These are phyloP conservation scores for Lasioglossum pauxillum DNA, from an alignment of 2,888 invertebrate species.

Conservation along the genomic window DNA sequence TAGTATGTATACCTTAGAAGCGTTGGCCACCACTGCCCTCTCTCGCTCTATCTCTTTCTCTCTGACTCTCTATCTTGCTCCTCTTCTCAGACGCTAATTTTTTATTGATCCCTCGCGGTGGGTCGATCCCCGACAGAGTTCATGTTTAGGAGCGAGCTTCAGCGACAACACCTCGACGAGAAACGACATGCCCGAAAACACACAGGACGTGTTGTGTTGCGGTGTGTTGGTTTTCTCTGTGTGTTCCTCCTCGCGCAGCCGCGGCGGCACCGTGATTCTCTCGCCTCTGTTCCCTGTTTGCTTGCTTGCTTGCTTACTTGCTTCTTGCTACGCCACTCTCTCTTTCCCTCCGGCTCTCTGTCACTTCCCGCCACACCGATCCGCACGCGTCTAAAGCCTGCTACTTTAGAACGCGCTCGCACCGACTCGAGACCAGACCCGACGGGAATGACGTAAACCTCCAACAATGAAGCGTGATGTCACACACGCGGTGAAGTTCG, in stretches of 20 bases:
- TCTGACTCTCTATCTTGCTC: slow-evolving; percentile 2
- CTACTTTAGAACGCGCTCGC: slow-evolving; percentile 57
- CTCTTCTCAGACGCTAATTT: slow-evolving; percentile 9
- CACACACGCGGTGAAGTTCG: slow-evolving; percentile 73
- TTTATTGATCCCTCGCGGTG: not conserved
- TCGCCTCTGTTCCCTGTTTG: not conserved
- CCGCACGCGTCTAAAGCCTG: slow-evolving; percentile 24
- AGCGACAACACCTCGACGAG: slow-evolving; percentile 5
- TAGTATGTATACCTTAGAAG: slow-evolving; percentile 1
- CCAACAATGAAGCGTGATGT: slow-evolving; percentile 85
- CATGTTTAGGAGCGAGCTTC: not conserved
- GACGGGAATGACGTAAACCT: slow-evolving; percentile 83
- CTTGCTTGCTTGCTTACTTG: slow-evolving; percentile 25
- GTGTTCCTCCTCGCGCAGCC: not conserved
- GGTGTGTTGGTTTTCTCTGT: not conserved
- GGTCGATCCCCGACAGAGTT: slow-evolving; percentile 3
- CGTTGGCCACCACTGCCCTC: slow-evolving; percentile 7
- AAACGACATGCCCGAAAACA: slow-evolving; percentile 47
- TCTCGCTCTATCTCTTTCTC: not conserved
- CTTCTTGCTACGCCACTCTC: slow-evolving; percentile 25
- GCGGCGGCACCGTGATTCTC: slow-evolving; percentile 6
- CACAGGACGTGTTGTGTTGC: not conserved
- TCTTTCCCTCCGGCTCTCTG: slow-evolving; percentile 19
- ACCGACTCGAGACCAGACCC: slow-evolving; percentile 67
- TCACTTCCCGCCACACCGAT: slow-evolving; percentile 52